A percentile compares a stretch with the other conserved stretches of the same genome.
phyloP scores from a whole-genome alignment of 2,888 invertebrate species.

The Monopis laevigella region DNA sequence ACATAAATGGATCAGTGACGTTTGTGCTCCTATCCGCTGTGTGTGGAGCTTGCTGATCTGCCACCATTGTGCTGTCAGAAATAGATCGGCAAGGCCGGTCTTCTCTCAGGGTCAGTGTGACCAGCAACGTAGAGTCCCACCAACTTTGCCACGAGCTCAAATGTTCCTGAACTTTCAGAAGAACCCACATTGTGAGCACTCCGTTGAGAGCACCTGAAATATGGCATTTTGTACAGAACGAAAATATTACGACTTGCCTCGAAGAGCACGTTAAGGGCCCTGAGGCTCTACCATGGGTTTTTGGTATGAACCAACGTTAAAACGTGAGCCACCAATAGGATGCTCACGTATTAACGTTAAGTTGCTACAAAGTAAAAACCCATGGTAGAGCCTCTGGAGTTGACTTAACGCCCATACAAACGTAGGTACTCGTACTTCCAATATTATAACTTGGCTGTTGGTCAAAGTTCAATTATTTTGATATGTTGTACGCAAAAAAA shows the following conservation, averaged over 20 bases:
- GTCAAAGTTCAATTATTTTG: too few relatives aligned
- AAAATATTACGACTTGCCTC: too few relatives aligned
- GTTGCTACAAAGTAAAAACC: too few relatives aligned
- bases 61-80: constrained; percentile 12
- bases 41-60: constrained; percentile 15
- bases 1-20: constrained; percentile 18
- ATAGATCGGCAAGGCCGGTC: constrained; percentile 25
- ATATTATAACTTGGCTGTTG: too few relatives aligned
- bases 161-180: constrained; percentile 60
- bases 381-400: too few relatives aligned
- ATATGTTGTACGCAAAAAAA: too few relatives aligned
- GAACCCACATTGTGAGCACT: constrained; percentile 57
- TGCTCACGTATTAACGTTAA: too few relatives aligned
- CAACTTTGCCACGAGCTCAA: constrained; percentile 56
- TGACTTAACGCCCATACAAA: too few relatives aligned
- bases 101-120: constrained; percentile 42
- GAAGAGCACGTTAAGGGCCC: too few relatives aligned
- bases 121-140: constrained; percentile 55
- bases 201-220: constrained; percentile 56
- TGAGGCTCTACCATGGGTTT: too few relatives aligned
- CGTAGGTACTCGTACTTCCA: too few relatives aligned
- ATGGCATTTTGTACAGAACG: too few relatives aligned
- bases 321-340: constrained; percentile 9
- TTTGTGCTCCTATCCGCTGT: constrained; percentile 32
- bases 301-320: neutral